Evolutionary conservation across 2,888 invertebrate genomes (phyloP).

Genomic region (Acanthosoma haemorrhoidale): DNA sequence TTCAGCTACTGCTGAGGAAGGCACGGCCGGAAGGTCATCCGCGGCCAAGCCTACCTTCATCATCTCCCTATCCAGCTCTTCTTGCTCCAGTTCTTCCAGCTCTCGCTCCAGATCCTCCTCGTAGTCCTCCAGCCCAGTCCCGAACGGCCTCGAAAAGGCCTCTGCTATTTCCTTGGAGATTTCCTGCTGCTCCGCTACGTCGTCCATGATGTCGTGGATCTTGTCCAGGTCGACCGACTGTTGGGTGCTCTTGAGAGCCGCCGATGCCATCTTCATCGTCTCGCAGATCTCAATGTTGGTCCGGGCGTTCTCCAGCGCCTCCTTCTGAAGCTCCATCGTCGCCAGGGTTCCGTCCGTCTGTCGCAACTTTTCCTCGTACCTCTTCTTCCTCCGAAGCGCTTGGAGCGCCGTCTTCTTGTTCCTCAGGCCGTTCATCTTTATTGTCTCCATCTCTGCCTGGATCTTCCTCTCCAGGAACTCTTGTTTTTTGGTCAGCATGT

Average conservation of each 20-base stretch:
- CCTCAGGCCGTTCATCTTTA: slow-evolving; percentile 88
- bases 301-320: slow-evolving; percentile 93
- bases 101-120: slow-evolving; percentile 79
- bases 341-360: slow-evolving; percentile 97
- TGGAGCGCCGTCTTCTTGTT: slow-evolving; percentile 95
- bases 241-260: slow-evolving; percentile 91
- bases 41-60: slow-evolving; percentile 64
- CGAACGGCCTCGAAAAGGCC: slow-evolving; percentile 94
- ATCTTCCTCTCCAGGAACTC: slow-evolving; percentile 95
- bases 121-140: slow-evolving; percentile 79
- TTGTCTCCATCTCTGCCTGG: slow-evolving; percentile 74
- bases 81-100: slow-evolving; percentile 82
- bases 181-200: slow-evolving; percentile 98
- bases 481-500: slow-evolving; percentile 93
- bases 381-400: slow-evolving; percentile 94
- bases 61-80: slow-evolving; percentile 81
- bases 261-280: slow-evolving; percentile 92
- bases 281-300: slow-evolving; percentile 95
- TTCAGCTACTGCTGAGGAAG: slow-evolving; percentile 53
- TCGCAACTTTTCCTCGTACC: slow-evolving; percentile 90
- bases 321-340: slow-evolving; percentile 94
- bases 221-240: slow-evolving; percentile 94
- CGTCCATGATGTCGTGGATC: slow-evolving; percentile 99
- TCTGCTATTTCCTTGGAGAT: slow-evolving; percentile 96
- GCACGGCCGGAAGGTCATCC: slow-evolving; percentile 67